These are phyloP conservation scores for Scytalopus superciliaris DNA, from an alignment of 2,113 vertebrate genomes.

Conservation along the genomic window DNA sequence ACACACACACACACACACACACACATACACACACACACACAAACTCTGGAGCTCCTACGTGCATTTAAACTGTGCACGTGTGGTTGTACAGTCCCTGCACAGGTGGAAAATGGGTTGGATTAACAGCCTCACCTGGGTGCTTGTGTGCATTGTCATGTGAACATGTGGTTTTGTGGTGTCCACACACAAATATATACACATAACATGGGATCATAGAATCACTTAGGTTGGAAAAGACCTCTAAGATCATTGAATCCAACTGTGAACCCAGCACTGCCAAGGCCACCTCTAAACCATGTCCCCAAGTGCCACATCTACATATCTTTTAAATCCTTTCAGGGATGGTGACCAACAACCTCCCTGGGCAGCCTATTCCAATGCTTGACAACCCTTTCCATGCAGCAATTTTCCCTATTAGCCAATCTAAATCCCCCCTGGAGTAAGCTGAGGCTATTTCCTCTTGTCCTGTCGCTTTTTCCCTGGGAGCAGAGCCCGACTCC, in stretches of 20 bases:
- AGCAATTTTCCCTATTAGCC: not conserved
- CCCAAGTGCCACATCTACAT: not conserved
- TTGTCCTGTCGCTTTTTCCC: not conserved
- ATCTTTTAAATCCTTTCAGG: not conserved
- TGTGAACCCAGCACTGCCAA: not conserved
- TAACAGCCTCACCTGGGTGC: too few species aligned
- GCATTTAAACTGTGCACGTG: fast-evolving
- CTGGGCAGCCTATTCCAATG: not conserved
- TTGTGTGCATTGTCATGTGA: not conserved
- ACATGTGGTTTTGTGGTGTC: not conserved
- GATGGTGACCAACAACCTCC: not conserved
- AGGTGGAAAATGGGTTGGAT: not conserved
- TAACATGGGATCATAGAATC: not conserved
- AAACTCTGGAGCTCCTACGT: not conserved
- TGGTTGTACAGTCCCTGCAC: too few species aligned
- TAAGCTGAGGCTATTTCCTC: not conserved
- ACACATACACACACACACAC: too few species aligned
- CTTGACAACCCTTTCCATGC: not conserved
- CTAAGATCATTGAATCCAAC: not conserved
- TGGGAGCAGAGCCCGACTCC: not conserved
- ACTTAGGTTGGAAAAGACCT: not conserved
- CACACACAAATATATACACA: not conserved
- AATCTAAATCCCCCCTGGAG: not conserved
- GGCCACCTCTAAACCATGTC: not conserved
- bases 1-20: too few species aligned